Percentiles rank a stretch among this genome's conserved stretches.
These are phyloP conservation scores for Mercenaria mercenaria DNA, from an alignment of 1,140 invertebrate species.

Conservation along the genomic window DNA sequence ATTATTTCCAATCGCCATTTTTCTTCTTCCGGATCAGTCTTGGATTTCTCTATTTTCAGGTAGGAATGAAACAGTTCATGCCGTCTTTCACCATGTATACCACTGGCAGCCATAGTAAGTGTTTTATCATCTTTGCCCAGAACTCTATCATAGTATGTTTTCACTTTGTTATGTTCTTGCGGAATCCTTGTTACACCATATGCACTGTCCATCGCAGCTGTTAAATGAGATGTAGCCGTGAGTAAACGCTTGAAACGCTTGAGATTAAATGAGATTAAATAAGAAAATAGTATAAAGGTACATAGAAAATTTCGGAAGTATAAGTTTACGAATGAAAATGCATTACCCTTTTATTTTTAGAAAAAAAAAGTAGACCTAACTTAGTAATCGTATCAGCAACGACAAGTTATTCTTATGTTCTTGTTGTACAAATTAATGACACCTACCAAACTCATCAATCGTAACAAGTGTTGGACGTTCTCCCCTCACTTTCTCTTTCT, in stretches of 20 bases:
- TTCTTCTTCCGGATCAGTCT: neutral
- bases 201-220: neutral
- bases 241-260: too few relatives aligned
- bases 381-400: too few relatives aligned
- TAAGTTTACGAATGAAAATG: too few relatives aligned
- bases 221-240: too few relatives aligned
- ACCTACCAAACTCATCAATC: neutral
- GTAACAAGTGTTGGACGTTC: neutral
- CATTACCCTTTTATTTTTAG: too few relatives aligned
- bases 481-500: neutral
- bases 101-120: neutral
- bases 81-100: neutral
- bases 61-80: conserved; percentile 1
- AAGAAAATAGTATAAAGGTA: too few relatives aligned
- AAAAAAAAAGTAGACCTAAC: too few relatives aligned
- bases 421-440: too few relatives aligned
- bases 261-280: too few relatives aligned
- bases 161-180: neutral
- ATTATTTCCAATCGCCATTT: neutral
- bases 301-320: too few relatives aligned
- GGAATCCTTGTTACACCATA: too few relatives aligned
- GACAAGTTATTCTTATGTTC: too few relatives aligned
- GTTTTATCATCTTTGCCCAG: neutral
- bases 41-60: neutral
- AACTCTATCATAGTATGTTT: neutral